Evolutionary conservation across 2,888 invertebrate genomes (phyloP), one percentile per base, ranked within the genome.

Genomic region (Rhopalosiphum nymphaeae): DNA sequence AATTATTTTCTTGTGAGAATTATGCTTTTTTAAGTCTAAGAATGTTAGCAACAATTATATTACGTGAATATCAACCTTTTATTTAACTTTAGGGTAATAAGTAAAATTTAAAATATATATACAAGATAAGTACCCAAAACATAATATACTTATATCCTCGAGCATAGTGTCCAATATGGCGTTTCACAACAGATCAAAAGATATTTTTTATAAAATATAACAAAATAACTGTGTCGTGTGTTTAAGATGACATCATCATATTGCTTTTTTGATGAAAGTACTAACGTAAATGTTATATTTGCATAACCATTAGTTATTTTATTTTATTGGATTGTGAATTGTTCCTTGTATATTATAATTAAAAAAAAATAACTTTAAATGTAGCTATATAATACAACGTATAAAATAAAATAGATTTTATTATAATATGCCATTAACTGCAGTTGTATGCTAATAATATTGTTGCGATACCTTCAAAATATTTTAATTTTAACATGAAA

Each of bases 301-400:
- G 16, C n/a, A n/a, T n/a, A 0, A 13, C 5, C n/a, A 5, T n/a
- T n/a, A n/a, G 1, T n/a, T n/a, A 67, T 67, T 13, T 13, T 0
- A 67, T 67, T n/a, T 11, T 67, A n/a, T n/a, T 67, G 4, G 61
- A 13, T n/a, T n/a, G 7, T 46, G 44, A 7, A 7, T 46, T 7
- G 44, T 46, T 0, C 44, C 7, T 46, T 7, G 44, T 61, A 3
- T 61, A 61, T 29, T 11, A 61, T n/a, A 67, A 67, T n/a, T 61
- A 29, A n/a, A 10, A 29, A 61, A n/a, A 29, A 3, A 61, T 3
- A 25, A 21, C 5, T 53, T 53, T 53, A 53, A 53, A 53, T 53
- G 0, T 53, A 21, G 3, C 53, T 53, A 16, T 53, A 46, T 16
- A 53, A 53, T 53, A 53, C 4, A 21, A 21, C 16, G 53, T 53